Evolutionary conservation across 2,888 invertebrate genomes (phyloP).

Genomic region (Lottia scabra): DNA sequence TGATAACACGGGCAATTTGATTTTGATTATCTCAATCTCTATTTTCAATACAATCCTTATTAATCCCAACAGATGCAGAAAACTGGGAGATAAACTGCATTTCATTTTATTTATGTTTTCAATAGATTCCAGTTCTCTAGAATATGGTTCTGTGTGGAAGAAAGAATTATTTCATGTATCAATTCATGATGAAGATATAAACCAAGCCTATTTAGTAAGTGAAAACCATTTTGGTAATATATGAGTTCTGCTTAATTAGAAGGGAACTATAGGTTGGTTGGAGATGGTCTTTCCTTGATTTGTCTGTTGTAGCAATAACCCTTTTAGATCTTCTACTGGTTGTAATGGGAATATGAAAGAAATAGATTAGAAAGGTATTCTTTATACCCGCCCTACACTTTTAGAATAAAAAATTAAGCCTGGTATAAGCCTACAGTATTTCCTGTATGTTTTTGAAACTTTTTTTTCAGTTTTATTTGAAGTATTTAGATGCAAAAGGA

Average conservation of each 20-base stretch:
- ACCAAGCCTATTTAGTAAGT: constrained; percentile 11
- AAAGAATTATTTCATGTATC: neutral
- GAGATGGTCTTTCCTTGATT: neutral
- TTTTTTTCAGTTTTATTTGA: neutral
- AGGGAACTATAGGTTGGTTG: neutral
- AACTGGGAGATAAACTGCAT: too few species aligned
- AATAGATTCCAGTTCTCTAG: constrained; percentile 9
- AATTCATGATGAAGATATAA: neutral
- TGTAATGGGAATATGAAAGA: too few species aligned
- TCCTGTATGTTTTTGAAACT: too few species aligned
- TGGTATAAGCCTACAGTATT: too few species aligned
- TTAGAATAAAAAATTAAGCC: too few species aligned
- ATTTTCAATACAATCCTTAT: constrained; percentile 6
- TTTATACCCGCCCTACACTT: too few species aligned
- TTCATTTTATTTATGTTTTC: neutral
- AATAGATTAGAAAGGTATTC: too few species aligned
- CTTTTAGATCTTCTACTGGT: too few species aligned
- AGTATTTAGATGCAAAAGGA: neutral
- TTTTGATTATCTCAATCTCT: too few species aligned
- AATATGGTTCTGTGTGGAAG: constrained; percentile 14
- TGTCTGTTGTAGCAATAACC: too few species aligned
- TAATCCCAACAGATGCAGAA: too few species aligned
- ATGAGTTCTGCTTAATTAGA: neutral
- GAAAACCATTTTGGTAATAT: neutral
- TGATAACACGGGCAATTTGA: too few species aligned